Evolutionary conservation across 2,797 vertebrate species (phyloP), one percentile per base, ranked within the genome.

Genomic region (Enteromius argenteus): DNA sequence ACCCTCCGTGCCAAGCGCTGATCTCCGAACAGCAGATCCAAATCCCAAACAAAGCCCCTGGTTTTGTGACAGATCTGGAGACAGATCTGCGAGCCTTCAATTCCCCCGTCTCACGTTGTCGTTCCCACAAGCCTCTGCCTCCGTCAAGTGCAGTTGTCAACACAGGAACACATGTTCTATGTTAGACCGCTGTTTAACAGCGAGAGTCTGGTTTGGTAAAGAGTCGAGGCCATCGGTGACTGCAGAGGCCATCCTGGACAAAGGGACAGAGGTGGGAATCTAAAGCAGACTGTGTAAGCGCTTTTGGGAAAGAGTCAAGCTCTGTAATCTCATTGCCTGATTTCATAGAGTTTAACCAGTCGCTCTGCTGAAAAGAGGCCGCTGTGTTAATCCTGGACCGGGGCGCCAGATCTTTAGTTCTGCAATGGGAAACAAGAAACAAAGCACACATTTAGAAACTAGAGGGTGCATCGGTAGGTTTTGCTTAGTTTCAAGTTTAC

Each of bases 291-390:
- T 15, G 19, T 30, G 37, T 62, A 71, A 80, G 91, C 37, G n/a
- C 32, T 76, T 83, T 56, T 42, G 60, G 62, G 62, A 67, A 94
- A 67, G 94, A 92, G 92, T 95, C 93, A 93, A 90, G 75, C 87
- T 86, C 91, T 86, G 86, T 96, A 96, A 97, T 97, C 96, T 95
- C 91, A 94, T 96, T 97, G 93, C 94, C 95, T 90, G 92, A 96
- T 97, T 97, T 97, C 96, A 97, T 96, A 93, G 95, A 93, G 92
- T 96, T 97, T 96, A 95, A 96, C 89, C 91, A 74, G 27, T 76
- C 39, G 4, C 56, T 64, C 86, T 89, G 69, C 86, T 75, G 35
- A 76, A 51, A 46, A 80, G 67, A 84, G 75, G 15, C 69, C 72
- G 81, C 17, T 21, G 71, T n/a, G 86, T 64, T 90, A 78, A 87